Evolutionary conservation across 1,140 invertebrate species (phyloP).

Genomic region (Megalonaias nervosa): DNA sequence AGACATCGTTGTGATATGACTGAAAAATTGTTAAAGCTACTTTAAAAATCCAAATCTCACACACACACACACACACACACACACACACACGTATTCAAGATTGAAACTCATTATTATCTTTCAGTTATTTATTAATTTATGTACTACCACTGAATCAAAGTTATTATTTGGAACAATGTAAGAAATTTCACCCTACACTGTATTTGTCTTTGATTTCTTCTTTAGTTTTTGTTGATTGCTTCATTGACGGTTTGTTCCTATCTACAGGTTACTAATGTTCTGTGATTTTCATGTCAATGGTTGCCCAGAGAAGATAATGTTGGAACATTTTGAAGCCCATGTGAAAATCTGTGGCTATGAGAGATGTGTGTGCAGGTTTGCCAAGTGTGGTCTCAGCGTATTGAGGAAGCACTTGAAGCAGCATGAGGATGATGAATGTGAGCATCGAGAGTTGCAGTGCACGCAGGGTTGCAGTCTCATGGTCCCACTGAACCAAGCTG

Average conservation of each 20-base stretch:
- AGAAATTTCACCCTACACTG: too few species aligned
- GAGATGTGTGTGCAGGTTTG: slow-evolving; percentile 29
- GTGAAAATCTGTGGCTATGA: slow-evolving; percentile 30
- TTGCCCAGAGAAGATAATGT: slow-evolving; percentile 31
- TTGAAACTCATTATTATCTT: too few species aligned
- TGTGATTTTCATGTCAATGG: slow-evolving; percentile 33
- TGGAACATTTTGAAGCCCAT: slow-evolving; percentile 34
- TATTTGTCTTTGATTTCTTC: too few species aligned
- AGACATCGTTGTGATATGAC: too few species aligned
- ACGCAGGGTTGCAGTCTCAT: slow-evolving; percentile 31
- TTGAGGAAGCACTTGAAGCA: slow-evolving; percentile 25
- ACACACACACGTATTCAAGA: too few species aligned
- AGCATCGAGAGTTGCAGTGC: slow-evolving; percentile 30
- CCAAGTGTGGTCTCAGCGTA: slow-evolving; percentile 28
- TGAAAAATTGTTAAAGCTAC: too few species aligned
- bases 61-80: too few species aligned
- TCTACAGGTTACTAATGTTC: slow-evolving; percentile 30
- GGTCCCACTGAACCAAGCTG: slow-evolving; percentile 26
- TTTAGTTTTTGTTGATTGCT: too few species aligned
- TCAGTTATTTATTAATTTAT: too few species aligned
- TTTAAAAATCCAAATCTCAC: too few species aligned
- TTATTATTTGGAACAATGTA: too few species aligned
- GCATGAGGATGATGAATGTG: slow-evolving; percentile 29
- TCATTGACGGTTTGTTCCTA: background rate
- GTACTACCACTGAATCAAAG: too few species aligned